phyloP scores from a whole-genome alignment of 2,797 vertebrate species.

The Selene dorsalis region DNA sequence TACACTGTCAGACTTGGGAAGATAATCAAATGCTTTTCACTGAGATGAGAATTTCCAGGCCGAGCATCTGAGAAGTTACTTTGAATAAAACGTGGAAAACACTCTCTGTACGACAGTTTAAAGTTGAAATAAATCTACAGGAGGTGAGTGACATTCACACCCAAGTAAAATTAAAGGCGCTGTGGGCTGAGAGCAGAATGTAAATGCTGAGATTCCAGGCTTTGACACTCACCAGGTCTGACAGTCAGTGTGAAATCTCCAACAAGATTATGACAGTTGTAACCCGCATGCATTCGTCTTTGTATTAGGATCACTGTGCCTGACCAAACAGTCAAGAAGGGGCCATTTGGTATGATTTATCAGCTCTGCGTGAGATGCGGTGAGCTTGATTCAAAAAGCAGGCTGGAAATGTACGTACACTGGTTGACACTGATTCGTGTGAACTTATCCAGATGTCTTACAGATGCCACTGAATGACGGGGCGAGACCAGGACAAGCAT shows the following conservation, averaged over 20 bases:
- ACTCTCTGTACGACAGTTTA: conserved; percentile 6
- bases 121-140: conserved; percentile 36
- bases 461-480: conserved; percentile 11
- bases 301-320: conserved; percentile 39
- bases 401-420: background rate
- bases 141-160: conserved; percentile 23
- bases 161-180: conserved; percentile 44
- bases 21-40: conserved; percentile 20
- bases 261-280: conserved; percentile 60
- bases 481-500: background rate
- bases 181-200: conserved; percentile 37
- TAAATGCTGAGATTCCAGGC: conserved; percentile 45
- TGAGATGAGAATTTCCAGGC: background rate
- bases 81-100: conserved; percentile 8
- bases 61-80: conserved; percentile 10
- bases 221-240: conserved; percentile 56
- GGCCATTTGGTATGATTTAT: conserved; percentile 39
- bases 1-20: background rate
- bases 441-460: conserved; percentile 26
- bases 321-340: conserved; percentile 42
- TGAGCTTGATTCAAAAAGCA: conserved; percentile 31
- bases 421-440: conserved; percentile 14
- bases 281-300: conserved; percentile 57
- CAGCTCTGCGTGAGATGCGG: conserved; percentile 33
- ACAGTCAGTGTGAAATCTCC: conserved; percentile 61